A percentile compares a stretch with the other conserved stretches of the same genome.
These are phyloP conservation scores for Pagrus major DNA, from an alignment of 2,113 vertebrate genomes.

Conservation along the genomic window DNA sequence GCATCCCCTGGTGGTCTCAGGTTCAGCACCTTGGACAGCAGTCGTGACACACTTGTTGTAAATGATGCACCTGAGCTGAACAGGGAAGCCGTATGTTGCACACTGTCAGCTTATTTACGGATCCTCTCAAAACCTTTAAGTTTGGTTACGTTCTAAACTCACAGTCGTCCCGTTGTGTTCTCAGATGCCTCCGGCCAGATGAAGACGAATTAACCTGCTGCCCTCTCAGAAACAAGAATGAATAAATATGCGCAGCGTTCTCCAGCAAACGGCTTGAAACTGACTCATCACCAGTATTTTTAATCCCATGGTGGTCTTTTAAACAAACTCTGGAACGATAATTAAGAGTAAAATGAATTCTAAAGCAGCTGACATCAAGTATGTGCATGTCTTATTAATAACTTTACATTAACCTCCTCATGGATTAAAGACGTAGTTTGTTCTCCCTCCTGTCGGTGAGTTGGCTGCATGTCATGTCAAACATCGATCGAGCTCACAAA, in stretches of 20 bases:
- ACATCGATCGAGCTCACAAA: neutral
- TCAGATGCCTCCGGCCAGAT: neutral
- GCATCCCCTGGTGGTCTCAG: slow-evolving; percentile 18
- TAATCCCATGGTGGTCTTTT: neutral
- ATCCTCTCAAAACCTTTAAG: neutral
- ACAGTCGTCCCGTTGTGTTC: neutral
- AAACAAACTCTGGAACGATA: neutral
- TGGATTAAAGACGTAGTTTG: neutral
- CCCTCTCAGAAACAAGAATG: neutral
- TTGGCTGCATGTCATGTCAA: neutral
- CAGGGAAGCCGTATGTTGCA: neutral
- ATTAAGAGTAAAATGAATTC: neutral
- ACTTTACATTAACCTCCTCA: neutral
- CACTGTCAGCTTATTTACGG: neutral
- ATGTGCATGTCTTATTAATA: neutral
- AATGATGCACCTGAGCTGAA: slow-evolving; percentile 30
- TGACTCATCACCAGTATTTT: neutral
- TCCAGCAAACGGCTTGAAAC: neutral
- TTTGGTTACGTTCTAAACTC: neutral
- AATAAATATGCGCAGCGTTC: neutral
- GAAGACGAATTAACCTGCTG: neutral
- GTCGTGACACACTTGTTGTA: neutral
- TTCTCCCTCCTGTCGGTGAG: neutral
- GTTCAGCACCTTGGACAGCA: slow-evolving; percentile 67
- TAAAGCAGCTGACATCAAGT: neutral